Evolutionary conservation across 2,113 vertebrate species (phyloP).

Genomic region (Ciconia boyciana): DNA sequence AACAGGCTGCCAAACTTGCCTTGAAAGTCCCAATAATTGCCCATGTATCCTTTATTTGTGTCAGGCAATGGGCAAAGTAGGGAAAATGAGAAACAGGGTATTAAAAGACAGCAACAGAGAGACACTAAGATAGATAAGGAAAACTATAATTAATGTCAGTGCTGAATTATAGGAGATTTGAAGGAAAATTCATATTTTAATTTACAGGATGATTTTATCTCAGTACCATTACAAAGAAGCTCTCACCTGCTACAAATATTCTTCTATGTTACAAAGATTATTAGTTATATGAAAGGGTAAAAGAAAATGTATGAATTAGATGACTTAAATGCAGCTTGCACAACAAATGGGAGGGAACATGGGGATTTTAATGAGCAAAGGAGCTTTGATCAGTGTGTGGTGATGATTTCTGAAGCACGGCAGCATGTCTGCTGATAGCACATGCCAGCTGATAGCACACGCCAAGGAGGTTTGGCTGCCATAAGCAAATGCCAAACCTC

Average conservation of each 20-base stretch:
- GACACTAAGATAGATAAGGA: not conserved
- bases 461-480: not conserved
- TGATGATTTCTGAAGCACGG: not conserved
- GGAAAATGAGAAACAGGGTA: not conserved
- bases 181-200: constrained; percentile 30
- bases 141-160: constrained; percentile 36
- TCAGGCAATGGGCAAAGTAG: not conserved
- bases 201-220: constrained; percentile 6
- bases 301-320: not conserved
- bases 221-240: not conserved
- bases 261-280: not conserved
- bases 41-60: not conserved
- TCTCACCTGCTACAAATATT: not conserved
- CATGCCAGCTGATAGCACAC: not conserved
- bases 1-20: constrained; percentile 6
- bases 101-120: not conserved
- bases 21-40: constrained; percentile 3
- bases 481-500: not conserved
- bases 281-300: not conserved
- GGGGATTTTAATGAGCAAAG: not conserved
- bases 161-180: not conserved
- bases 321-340: not conserved
- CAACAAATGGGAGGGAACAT: not conserved
- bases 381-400: not conserved
- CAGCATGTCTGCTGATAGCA: not conserved